These are phyloP conservation scores for Arremon brunneinucha DNA, from an alignment of 2,797 vertebrate genomes.

Conservation along the genomic window DNA sequence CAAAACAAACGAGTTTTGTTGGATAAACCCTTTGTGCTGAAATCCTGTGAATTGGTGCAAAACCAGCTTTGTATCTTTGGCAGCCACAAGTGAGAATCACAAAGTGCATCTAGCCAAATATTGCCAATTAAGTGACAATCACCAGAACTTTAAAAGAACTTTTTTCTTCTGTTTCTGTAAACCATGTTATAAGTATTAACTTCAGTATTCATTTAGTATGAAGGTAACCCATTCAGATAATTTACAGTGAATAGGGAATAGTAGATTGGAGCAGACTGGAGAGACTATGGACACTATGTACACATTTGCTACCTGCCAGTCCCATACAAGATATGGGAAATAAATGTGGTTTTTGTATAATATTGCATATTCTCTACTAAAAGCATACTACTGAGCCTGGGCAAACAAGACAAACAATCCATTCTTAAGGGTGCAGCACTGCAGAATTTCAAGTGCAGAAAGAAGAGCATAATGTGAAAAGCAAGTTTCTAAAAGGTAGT, in stretches of 20 bases:
- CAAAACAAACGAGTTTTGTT: not conserved
- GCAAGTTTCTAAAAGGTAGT: not conserved
- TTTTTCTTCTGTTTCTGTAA: not conserved
- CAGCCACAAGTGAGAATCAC: not conserved
- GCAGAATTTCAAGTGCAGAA: not conserved
- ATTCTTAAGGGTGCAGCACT: accelerated
- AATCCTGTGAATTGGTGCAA: not conserved
- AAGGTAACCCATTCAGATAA: not conserved
- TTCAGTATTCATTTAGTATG: not conserved
- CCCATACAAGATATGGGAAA: not conserved
- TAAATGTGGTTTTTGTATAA: not conserved
- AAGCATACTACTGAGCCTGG: not conserved
- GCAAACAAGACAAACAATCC: not conserved
- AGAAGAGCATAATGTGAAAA: not conserved
- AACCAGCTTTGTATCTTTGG: not conserved
- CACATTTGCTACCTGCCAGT: not conserved
- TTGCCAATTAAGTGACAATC: not conserved
- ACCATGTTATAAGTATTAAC: not conserved
- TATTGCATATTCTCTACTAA: not conserved
- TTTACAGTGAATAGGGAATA: not conserved
- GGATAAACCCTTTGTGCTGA: not conserved
- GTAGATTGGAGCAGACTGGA: not conserved
- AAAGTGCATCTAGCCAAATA: not conserved
- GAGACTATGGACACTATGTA: not conserved
- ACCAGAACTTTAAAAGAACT: not conserved